Conservation (phyloP, 2,888 invertebrate genomes). For the Criorhina ranunculi region DNA sequence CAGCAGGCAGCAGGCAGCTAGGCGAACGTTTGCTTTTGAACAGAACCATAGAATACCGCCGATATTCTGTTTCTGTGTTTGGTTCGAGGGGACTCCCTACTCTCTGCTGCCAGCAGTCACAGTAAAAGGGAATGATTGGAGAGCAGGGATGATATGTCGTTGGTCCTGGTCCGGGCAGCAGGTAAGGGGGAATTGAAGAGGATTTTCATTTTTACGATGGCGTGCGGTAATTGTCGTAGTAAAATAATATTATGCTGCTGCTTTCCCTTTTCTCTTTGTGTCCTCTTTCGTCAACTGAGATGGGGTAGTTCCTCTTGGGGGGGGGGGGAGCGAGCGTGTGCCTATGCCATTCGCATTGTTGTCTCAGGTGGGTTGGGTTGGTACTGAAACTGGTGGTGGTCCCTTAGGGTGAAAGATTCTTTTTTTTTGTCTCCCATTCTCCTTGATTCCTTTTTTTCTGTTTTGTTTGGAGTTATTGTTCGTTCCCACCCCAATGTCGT, state of each 20-base stretch:
- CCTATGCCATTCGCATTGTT: conserved; percentile 52
- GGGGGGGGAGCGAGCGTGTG: not conserved
- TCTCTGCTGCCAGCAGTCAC: not conserved
- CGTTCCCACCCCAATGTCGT: not conserved
- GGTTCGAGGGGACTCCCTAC: conserved; percentile 5
- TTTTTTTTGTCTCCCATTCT: conserved; percentile 10
- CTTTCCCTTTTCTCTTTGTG: conserved; percentile 22
- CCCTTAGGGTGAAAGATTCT: conserved; percentile 45
- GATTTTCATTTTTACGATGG: conserved; percentile 61
- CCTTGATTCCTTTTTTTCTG: conserved; percentile 2
- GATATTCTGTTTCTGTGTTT: conserved; percentile 26
- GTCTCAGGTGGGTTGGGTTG: conserved; percentile 35
- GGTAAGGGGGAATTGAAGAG: conserved; percentile 5
- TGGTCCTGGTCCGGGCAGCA: not conserved
- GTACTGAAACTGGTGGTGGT: conserved; percentile 17
- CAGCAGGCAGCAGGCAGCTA: conserved; percentile 6
- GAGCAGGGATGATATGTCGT: not conserved
- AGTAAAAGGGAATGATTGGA: no score
- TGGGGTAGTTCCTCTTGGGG: conserved; percentile 5
- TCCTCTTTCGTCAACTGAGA: not conserved
- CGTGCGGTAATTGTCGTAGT: conserved; percentile 66
- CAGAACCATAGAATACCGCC: conserved; percentile 49
- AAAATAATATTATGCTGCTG: conserved; percentile 52
- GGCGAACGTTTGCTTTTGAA: conserved; percentile 44
- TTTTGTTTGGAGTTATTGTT: conserved; percentile 18